Evolutionary conservation across 2,797 vertebrate genomes (phyloP), one percentile per base, ranked within the genome.

Genomic region (Sparidentex hasta): DNA sequence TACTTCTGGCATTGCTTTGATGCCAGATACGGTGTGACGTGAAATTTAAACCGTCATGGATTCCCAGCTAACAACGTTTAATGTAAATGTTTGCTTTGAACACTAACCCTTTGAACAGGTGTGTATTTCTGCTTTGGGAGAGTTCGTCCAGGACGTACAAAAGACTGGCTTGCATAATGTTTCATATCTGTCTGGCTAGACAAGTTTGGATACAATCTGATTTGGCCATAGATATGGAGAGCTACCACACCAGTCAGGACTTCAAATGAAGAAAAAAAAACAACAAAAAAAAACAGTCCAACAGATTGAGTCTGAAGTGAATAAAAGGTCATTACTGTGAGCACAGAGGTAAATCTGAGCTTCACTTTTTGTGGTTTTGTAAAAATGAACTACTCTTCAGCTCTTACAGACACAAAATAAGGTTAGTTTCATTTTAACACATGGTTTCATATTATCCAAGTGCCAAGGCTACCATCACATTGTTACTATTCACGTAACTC

Each of bases 311-410:
- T 20, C 54, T 65, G 62, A 81, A 80, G 70, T 78, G 75, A 84
- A 86, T 87, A 80, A 62, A 63, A 6, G 51, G 61, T 64, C 74
- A 65, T 67, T 67, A 43, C 65, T 38, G 29, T 2, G 1, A 23
- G 5, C 43, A 50, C 18, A 70, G n/a, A 44, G 44, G 44, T 44
- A 16, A 44, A 16, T 23, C n/a, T 16, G n/a, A 66, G 54, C 17
- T 51, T 41, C 11, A 21, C 44, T 59, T 38, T 63, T 51, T 11
- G 27, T 51, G 27, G 5, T 18, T 12, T 18, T 29, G 4, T 48
- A 23, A 52, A 51, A 21, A 52, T 52, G 1, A 12, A 52, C n/a
- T 27, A 7, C 23, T 17, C 21, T 18, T 46, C 21, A 63, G 21
- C 59, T 58, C 11, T 58, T 12, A 58, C 8, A 18, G 20, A 11